A percentile compares a stretch with the other conserved stretches of the same genome.
These are phyloP conservation scores for Merodon equestris DNA, from an alignment of 2,888 invertebrate genomes.

Conservation along the genomic window DNA sequence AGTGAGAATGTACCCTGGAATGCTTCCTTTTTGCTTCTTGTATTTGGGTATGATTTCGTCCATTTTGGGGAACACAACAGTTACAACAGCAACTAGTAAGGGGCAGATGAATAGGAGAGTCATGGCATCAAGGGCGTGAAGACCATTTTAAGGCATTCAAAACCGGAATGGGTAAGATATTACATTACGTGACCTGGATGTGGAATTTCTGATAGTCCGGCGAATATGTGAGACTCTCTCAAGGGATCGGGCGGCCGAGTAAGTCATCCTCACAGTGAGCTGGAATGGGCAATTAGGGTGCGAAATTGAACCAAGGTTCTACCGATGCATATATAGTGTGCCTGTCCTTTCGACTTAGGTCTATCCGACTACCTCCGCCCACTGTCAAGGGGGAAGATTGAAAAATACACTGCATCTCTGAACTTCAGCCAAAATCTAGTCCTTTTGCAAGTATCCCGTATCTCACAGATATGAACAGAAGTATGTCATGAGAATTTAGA, in stretches of 20 bases:
- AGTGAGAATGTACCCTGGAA: slow-evolving; percentile 26
- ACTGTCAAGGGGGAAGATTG: too few species aligned
- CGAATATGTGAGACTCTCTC: too few species aligned
- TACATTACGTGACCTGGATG: slow-evolving; percentile 51
- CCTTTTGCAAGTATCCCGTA: slow-evolving; percentile 1
- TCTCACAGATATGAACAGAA: background rate
- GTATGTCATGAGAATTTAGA: slow-evolving; percentile 11
- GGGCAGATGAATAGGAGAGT: background rate
- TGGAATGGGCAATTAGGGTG: too few species aligned
- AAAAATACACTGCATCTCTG: background rate
- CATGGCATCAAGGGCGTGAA: background rate
- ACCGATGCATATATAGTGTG: too few species aligned
- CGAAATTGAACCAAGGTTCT: too few species aligned
- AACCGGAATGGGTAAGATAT: slow-evolving; percentile 27
- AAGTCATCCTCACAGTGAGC: too few species aligned
- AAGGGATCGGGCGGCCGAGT: background rate
- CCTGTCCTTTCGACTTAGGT: too few species aligned
- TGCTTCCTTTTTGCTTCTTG: slow-evolving; percentile 10
- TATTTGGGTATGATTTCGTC: slow-evolving; percentile 13
- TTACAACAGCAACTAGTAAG: slow-evolving; percentile 32
- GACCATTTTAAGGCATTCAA: slow-evolving; percentile 30
- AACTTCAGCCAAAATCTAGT: background rate
- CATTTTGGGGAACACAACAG: slow-evolving; percentile 1
- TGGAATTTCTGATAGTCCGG: background rate
- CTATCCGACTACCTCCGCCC: too few species aligned